phyloP scores from a whole-genome alignment of 2,113 vertebrate species.

The Phylloscopus trochiloides region DNA sequence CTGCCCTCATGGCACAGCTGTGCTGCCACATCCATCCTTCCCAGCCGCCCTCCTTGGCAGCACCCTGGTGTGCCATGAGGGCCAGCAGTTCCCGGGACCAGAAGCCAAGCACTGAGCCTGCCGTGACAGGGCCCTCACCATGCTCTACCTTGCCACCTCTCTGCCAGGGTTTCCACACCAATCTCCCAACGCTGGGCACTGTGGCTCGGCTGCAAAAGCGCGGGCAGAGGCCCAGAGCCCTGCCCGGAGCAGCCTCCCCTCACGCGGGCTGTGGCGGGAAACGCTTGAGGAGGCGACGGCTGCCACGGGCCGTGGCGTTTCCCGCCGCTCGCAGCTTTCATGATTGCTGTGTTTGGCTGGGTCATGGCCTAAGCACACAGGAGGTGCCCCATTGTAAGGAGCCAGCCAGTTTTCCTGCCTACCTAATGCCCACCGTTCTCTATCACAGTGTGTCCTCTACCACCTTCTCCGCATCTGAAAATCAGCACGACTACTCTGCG shows the following conservation, averaged over 20 bases:
- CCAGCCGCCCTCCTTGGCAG: fast-evolving
- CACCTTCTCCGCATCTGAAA: neutral
- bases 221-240: neutral
- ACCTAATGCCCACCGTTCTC: neutral
- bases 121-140: neutral
- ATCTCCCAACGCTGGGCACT: fast-evolving
- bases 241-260: neutral
- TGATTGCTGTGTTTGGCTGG: fast-evolving
- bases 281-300: fast-evolving
- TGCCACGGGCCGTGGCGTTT: fast-evolving
- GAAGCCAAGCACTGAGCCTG: neutral
- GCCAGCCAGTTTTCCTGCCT: neutral
- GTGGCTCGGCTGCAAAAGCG: fast-evolving
- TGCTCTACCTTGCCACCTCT: neutral
- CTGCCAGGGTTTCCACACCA: fast-evolving
- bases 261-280: fast-evolving
- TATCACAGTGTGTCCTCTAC: fast-evolving
- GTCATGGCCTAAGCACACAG: neutral
- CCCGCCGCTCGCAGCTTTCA: fast-evolving
- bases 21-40: neutral
- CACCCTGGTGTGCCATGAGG: fast-evolving
- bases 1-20: fast-evolving
- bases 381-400: fast-evolving
- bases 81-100: fast-evolving
- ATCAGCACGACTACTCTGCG: fast-evolving